Percentiles rank a stretch among this genome's conserved stretches.
Evolutionary conservation across 2,797 vertebrate species (phyloP).

Genomic region (Meda fulgida): DNA sequence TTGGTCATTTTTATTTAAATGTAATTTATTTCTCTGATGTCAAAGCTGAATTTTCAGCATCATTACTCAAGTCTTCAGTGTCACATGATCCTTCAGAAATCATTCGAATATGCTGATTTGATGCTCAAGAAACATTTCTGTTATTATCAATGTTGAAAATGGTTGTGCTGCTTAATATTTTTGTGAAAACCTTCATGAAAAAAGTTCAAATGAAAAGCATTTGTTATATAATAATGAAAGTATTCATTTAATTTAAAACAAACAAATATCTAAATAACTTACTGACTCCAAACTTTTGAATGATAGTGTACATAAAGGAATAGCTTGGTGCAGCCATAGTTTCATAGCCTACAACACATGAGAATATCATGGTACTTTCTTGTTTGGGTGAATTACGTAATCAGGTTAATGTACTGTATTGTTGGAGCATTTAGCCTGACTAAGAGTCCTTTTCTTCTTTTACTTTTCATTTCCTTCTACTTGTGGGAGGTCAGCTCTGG

Average conservation of each 20-base stretch:
- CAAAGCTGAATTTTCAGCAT: too few species aligned
- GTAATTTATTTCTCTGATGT: too few species aligned
- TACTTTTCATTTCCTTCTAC: constrained; percentile 35
- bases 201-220: not conserved
- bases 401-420: not conserved
- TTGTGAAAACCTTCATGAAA: not conserved
- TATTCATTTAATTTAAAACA: not conserved
- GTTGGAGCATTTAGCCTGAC: not conserved
- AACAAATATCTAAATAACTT: not conserved
- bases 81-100: too few species aligned
- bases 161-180: not conserved
- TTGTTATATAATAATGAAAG: not conserved
- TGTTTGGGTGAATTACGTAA: not conserved
- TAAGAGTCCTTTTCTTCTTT: not conserved
- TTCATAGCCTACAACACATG: not conserved
- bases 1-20: not conserved
- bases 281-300: not conserved
- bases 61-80: too few species aligned
- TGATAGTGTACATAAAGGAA: not conserved
- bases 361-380: not conserved
- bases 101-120: too few species aligned
- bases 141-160: not conserved
- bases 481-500: constrained; percentile 61
- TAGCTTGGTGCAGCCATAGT: not conserved
- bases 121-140: too few species aligned